Evolutionary conservation across 1,140 invertebrate species (phyloP).

Genomic region (Myzus persicae): DNA sequence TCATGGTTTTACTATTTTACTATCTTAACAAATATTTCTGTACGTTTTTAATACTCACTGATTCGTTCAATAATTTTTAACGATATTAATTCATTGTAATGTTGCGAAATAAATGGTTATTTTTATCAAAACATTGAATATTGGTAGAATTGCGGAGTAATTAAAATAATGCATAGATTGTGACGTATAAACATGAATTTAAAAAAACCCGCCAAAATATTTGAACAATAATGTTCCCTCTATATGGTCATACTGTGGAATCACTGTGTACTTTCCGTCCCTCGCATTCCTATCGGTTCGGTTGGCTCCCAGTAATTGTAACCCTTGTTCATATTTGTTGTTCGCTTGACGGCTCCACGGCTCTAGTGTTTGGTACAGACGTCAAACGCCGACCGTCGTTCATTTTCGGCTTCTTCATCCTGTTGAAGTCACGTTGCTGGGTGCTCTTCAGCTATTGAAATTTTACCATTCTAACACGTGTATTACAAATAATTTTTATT

Average conservation of each 20-base stretch:
- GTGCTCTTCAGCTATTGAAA: too few relatives aligned
- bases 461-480: too few relatives aligned
- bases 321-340: not conserved
- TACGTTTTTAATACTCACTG: not conserved
- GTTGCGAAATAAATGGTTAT: not conserved
- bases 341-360: too few relatives aligned
- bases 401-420: not conserved
- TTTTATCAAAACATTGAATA: too few relatives aligned
- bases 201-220: not conserved
- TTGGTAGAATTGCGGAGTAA: not conserved
- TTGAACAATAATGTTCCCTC: not conserved
- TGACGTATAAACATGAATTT: not conserved
- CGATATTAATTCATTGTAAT: not conserved
- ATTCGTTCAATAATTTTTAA: not conserved
- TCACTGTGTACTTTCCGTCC: not conserved
- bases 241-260: not conserved
- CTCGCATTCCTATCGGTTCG: not conserved
- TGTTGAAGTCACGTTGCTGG: not conserved
- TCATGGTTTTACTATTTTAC: too few relatives aligned
- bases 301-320: not conserved
- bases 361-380: not conserved
- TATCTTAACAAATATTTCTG: too few relatives aligned
- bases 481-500: not conserved
- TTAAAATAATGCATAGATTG: not conserved
- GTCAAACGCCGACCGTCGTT: not conserved